Base-by-base conservation (phyloP, 2,113 vertebrate species). In the Taurulus bubalis region DNA sequence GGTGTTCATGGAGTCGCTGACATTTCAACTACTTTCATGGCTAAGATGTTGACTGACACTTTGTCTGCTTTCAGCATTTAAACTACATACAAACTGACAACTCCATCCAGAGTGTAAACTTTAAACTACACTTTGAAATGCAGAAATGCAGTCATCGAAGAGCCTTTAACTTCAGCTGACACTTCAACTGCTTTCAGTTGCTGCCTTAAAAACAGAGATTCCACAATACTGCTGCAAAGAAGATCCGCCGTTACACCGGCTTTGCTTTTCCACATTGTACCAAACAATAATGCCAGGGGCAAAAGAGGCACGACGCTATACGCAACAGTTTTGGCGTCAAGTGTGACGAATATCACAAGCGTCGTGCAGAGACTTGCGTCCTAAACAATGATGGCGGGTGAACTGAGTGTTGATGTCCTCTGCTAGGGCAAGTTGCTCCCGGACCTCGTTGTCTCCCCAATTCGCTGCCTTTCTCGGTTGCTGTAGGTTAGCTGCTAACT, bases 21-120 rank as follows among this genome's bases (percentile, higher is more conserved):
- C 71, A 82, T 36, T 47, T 88, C 68, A 38, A 34, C 24, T 51
- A 28, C 56, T 53, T 72, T 68, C n/a, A 49, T 76, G 32, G n/a
- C 30, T 67, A 6, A 20, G 28, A 56, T 58, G 38, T 67, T 22
- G 65, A 22, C 22, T 22, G 40, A 28, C 53, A 55, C 22, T 26
- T 79, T 36, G 26, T 53, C 51, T 69, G 55, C 28, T 59, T 36
- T 70, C 18, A 51, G 62, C 55, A 38, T 34, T 75, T 69, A 59
- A 63, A 64, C 40, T 71, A 15, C 24, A 75, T 68, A 65, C 58
- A 75, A 71, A 65, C 10, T 9, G 76, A n/a, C 55, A 47, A 63
- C 36, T 56, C 6, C 49, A 15, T 28, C 24, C 10, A 22, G 55
- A 20, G 22, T 51, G n/a, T 51, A 32, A 36, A 64, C 32, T 51